Evolutionary conservation across 1,140 invertebrate species (phyloP).

Genomic region (Melanaphis sacchari): DNA sequence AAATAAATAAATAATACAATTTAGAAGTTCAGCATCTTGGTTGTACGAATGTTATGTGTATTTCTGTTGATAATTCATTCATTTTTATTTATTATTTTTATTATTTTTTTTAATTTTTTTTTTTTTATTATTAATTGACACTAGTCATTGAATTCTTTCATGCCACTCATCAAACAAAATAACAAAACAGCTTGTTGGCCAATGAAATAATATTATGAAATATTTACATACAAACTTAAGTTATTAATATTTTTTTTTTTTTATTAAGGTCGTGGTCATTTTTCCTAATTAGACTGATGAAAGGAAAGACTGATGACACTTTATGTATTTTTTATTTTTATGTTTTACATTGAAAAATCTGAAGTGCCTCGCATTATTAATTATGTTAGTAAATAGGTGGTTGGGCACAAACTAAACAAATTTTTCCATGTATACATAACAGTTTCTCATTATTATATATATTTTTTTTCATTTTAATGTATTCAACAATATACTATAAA

Average conservation of each 20-base stretch:
- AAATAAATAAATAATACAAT: slow-evolving; percentile 29
- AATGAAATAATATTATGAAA: neutral
- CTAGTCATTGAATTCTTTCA: slow-evolving; percentile 19
- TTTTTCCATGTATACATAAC: slow-evolving; percentile 51
- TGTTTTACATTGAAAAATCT: slow-evolving; percentile 47
- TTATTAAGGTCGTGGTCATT: slow-evolving; percentile 47
- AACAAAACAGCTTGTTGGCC: slow-evolving; percentile 22
- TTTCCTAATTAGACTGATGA: slow-evolving; percentile 57
- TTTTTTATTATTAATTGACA: neutral
- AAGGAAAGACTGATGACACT: slow-evolving; percentile 56
- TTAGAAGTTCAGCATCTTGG: slow-evolving; percentile 20
- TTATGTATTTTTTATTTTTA: slow-evolving; percentile 27
- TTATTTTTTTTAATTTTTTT: neutral
- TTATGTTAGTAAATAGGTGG: slow-evolving; percentile 39
- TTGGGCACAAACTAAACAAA: slow-evolving; percentile 16
- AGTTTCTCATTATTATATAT: slow-evolving; percentile 42
- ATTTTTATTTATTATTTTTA: slow-evolving; percentile 10
- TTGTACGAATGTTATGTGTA: slow-evolving; percentile 9
- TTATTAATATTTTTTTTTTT: slow-evolving; percentile 42
- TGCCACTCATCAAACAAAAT: neutral
- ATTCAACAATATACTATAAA: slow-evolving; percentile 23
- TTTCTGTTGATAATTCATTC: neutral
- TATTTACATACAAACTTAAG: slow-evolving; percentile 31
- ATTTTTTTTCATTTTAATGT: slow-evolving; percentile 11
- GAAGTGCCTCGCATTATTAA: slow-evolving; percentile 50